Base-by-base conservation (phyloP, 2,888 invertebrate genomes). In the Drosophila robusta region DNA sequence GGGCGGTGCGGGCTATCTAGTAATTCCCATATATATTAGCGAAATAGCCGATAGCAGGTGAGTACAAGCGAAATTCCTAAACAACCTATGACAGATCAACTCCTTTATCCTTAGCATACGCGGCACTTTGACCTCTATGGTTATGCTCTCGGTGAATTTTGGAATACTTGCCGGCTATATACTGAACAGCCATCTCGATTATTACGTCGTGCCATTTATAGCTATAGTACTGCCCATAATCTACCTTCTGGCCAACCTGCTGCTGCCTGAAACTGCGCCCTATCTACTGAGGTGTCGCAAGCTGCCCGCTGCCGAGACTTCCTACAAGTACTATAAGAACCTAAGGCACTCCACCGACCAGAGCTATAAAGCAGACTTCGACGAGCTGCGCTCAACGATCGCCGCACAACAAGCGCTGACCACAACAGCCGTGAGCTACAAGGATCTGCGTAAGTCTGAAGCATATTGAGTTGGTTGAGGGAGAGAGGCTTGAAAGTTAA, bases 261-360 rank as follows among this genome's bases (percentile, higher is more conserved):
- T 82, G 42, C 75, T 91, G 11, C 91, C 91, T 1, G 92, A 92
- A 63, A 92, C 92, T 3, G 89, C 91, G 1, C 90, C 89, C 0
- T 81, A 87, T 75, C 70, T 91, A 0, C 24, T 92, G 1, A 71
- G 75, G 7, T 75, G 70, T 0, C 80, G 75, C 22, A 74, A 78
- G 4, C 38, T 67, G 0, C 16, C 58, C 4, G 82, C 77, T 0
- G 92, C 92, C 0, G 89, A 91, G 52, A 65, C 62, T 2, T 89
- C 92, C 0, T 87, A 85, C 3, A 75, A 75, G 34, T 92, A 89
- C 56, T 91, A 92, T 44, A 78, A 78, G 52, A 90, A 91, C 68
- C 77, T 71, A 1, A 52, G 60, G 3, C 34, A 26, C 1, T 60
- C 46, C 14, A 24, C 47, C 14, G 61, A 63, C 1, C 62, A 38